Evolutionary conservation across 1,140 invertebrate species (phyloP), one percentile per base, ranked within the genome.

Genomic region (Eueides isabella): DNA sequence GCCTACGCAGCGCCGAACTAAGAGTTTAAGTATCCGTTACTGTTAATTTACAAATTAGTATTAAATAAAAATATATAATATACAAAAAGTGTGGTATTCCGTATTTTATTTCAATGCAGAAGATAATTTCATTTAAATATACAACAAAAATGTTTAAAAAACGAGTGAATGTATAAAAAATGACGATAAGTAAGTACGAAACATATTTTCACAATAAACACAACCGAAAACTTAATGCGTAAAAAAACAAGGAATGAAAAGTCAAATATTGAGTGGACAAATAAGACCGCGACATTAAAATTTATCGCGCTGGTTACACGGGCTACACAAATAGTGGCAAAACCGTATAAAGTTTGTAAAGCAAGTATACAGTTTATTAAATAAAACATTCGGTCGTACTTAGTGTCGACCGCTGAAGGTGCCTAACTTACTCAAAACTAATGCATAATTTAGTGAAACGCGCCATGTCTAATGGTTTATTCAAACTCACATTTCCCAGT

Each of bases 371-470:
- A 71, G 38, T 76, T 78, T 91, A 87, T 86, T 87, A 82, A 87
- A 89, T 88, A 92, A 90, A 88, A 89, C 86, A 89, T 85, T 67
- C 80, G 71, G 69, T 63, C 71, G 74, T 85, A 88, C 79, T 86
- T 87, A 89, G 82, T 64, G 71, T 33, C 79, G 80, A 77, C 81
- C 82, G 76, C 81, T 74, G 77, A 81, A 87, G 85, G 84, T 87
- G 85, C 80, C 79, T 83, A 87, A 90, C 80, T 89, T 89, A 91
- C 81, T 90, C 85, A 90, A 89, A 90, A 90, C 84, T 86, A 81
- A 82, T 92, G 84, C 87, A 92, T 92, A 91, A 88, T 92, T 92
- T 88, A 92, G 84, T 85, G 81, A 79, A 80, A 85, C 83, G 84
- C 88, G 81, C 81, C 81, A 79, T 84, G 75, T 77, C 77, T 86